Conservation (phyloP, 2,113 vertebrate genomes). For the Sturnira hondurensis region DNA sequence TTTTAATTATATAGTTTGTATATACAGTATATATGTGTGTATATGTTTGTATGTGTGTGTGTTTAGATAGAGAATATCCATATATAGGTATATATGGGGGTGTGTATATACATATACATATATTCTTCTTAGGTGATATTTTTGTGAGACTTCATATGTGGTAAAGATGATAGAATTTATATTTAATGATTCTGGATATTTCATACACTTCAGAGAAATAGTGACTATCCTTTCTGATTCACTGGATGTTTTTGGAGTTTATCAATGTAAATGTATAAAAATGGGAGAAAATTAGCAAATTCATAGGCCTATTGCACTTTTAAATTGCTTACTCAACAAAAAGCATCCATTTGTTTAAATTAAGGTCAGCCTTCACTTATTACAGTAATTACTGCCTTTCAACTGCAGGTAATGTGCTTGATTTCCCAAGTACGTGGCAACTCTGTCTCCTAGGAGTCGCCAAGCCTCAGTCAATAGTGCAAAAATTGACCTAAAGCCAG, state of each 20-base stretch:
- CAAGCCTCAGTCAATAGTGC: not conserved
- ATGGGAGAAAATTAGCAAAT: not conserved
- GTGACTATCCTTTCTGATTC: not conserved
- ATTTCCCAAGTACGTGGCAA: conserved; percentile 2
- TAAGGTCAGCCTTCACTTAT: conserved; percentile 40
- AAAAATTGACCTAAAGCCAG: conserved; percentile 16
- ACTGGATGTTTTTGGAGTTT: not conserved
- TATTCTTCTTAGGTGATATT: not conserved
- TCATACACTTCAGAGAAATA: not conserved
- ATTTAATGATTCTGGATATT: not conserved
- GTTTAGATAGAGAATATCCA: not conserved
- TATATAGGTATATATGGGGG: too few relatives aligned
- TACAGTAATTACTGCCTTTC: conserved; percentile 61
- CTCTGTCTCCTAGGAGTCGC: not conserved
- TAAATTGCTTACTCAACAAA: conserved; percentile 52
- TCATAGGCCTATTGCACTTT: not conserved
- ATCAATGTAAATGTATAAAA: not conserved
- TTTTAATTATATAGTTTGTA: not conserved
- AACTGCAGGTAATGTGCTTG: conserved; percentile 35
- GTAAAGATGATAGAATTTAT: not conserved
- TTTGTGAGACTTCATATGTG: not conserved
- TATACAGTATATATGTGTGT: not conserved
- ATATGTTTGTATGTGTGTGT: not conserved
- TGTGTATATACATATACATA: not conserved
- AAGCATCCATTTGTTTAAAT: conserved; percentile 41